These are phyloP conservation scores for Phthorimaea operculella DNA, from an alignment of 1,140 invertebrate species.

Conservation along the genomic window DNA sequence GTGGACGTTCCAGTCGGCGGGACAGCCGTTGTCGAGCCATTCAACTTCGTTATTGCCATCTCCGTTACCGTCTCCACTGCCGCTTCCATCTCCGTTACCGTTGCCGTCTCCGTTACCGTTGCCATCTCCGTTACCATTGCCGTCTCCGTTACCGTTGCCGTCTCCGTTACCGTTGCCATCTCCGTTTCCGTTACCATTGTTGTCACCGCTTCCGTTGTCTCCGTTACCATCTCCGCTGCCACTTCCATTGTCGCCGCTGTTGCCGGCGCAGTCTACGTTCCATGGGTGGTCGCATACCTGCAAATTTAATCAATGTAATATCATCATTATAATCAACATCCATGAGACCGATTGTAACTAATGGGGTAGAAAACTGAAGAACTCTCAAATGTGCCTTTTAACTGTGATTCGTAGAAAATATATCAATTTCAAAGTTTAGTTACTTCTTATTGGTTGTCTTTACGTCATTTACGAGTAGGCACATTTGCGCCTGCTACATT, in stretches of 20 bases:
- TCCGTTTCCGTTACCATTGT: not conserved
- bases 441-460: too few relatives aligned
- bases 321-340: too few relatives aligned
- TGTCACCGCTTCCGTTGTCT: not conserved
- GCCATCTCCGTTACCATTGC: slow-evolving; percentile 18
- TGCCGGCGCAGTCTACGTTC: slow-evolving; percentile 16
- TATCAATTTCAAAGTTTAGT: too few relatives aligned
- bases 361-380: too few relatives aligned
- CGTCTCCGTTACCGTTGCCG: slow-evolving; percentile 21
- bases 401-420: too few relatives aligned
- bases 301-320: too few relatives aligned
- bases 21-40: slow-evolving; percentile 16
- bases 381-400: too few relatives aligned
- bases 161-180: slow-evolving; percentile 7
- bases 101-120: not conserved
- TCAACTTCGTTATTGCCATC: slow-evolving; percentile 2
- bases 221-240: not conserved
- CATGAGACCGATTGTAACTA: too few relatives aligned
- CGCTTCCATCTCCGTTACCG: not conserved
- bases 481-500: too few relatives aligned
- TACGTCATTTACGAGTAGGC: too few relatives aligned
- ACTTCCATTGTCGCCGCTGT: not conserved
- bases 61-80: not conserved
- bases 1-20: slow-evolving; percentile 15
- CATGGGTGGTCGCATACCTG: slow-evolving; percentile 25